Conservation (phyloP, 2,797 vertebrate species). For the Callimico goeldii region DNA sequence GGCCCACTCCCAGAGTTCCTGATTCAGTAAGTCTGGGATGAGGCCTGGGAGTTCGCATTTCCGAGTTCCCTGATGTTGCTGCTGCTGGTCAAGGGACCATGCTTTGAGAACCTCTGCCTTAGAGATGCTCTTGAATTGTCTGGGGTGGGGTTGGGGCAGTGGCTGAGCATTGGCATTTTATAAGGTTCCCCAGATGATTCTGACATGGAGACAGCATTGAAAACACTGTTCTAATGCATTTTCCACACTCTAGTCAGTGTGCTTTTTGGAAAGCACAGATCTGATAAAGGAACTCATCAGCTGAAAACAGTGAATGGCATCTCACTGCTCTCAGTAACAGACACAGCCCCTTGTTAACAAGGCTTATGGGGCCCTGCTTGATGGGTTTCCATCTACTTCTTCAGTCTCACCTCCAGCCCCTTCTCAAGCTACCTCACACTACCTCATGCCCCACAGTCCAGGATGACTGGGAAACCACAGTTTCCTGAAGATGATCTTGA, state of each 20-base stretch:
- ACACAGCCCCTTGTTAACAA: neutral
- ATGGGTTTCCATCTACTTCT: neutral
- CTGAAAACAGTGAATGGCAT: neutral
- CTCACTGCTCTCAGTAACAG: neutral
- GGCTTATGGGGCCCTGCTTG: fast-evolving
- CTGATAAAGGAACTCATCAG: neutral
- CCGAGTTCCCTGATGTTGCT: neutral
- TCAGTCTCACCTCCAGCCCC: neutral
- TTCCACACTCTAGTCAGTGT: neutral
- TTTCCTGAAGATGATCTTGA: neutral
- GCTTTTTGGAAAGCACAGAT: neutral
- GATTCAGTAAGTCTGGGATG: neutral
- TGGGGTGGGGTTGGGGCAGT: neutral
- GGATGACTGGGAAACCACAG: neutral
- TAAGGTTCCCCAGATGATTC: neutral
- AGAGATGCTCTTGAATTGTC: neutral
- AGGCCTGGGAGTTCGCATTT: neutral
- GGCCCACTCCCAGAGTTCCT: neutral
- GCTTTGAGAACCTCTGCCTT: neutral
- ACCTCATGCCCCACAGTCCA: neutral
- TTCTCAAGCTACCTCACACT: too few relatives aligned
- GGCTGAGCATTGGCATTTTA: neutral
- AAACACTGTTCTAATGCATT: neutral
- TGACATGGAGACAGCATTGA: neutral
- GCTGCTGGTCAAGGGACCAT: neutral